phyloP scores from a whole-genome alignment of 2,888 invertebrate species.

The Melitaea athalia region DNA sequence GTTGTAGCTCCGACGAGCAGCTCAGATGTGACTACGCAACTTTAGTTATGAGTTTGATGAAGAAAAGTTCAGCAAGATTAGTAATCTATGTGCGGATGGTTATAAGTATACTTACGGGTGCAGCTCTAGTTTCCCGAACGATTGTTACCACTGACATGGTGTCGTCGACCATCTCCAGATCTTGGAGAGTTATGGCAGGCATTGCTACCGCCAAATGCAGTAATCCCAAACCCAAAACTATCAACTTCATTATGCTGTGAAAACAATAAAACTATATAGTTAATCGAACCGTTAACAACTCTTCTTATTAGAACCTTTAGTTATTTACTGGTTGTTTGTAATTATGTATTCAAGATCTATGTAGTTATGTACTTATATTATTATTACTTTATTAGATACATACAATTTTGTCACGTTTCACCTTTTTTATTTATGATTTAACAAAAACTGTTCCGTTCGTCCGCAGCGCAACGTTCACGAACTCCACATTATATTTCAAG shows the following conservation, averaged over 20 bases:
- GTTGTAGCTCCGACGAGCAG: too few species aligned
- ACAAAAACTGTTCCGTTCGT: conserved; percentile 53
- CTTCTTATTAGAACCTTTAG: too few species aligned
- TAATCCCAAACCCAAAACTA: conserved; percentile 54
- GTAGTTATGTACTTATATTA: background rate
- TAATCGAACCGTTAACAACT: background rate
- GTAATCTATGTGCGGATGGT: background rate
- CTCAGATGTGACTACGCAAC: too few species aligned
- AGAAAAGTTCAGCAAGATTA: too few species aligned
- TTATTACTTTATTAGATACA: background rate
- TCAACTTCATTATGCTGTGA: conserved; percentile 49
- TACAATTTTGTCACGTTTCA: conserved; percentile 15
- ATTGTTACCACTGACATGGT: conserved; percentile 81
- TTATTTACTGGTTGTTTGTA: too few species aligned
- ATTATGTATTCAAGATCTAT: background rate
- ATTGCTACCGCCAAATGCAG: conserved; percentile 55
- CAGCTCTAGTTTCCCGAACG: conserved; percentile 81
- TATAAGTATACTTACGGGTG: conserved; percentile 66
- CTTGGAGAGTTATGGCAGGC: conserved; percentile 60
- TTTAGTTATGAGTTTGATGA: too few species aligned
- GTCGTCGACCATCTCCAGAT: conserved; percentile 73
- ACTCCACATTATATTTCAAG: conserved; percentile 58
- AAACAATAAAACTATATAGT: conserved; percentile 29
- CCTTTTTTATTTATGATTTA: conserved; percentile 20
- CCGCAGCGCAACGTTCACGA: conserved; percentile 48